Base-by-base conservation (phyloP, 2,113 vertebrate genomes). In the Gavialis gangeticus region DNA sequence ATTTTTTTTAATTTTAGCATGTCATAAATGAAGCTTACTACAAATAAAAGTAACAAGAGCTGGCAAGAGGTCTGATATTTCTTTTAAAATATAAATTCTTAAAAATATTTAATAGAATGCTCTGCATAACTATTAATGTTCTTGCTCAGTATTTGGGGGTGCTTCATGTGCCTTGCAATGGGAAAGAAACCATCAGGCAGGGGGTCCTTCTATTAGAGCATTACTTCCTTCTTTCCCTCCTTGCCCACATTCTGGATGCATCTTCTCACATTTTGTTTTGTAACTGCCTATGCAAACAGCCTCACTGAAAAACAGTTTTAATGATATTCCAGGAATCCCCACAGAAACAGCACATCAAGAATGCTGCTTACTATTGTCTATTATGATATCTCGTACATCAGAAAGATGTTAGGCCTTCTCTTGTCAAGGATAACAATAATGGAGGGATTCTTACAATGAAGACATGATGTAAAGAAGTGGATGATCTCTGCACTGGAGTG, bases 1-100 rank as follows among this genome's bases (percentile, higher is more conserved):
- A 5, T 56, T 80, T 80, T 87, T 94, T 92, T 28, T 56, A 93
- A 93, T 96, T 95, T 88, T 93, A 90, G 64, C 91, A 64, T 87
- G 66, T 96, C 90, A 82, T 86, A 88, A 67, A 89, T 91, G 78
- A 95, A 88, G 92, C 92, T 93, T 90, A 64, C 82, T 87, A 60
- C 78, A 94, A 94, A 94, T 78, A 88, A 85, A 94, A 95, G 89
- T 80, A 91, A 64, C 37, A 84, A 80, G 86, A 34, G 3, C 76
- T 87, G 82, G 90, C 81, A 88, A 80, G 28, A 9, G 6, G 30
- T 81, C 78, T 92, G 78, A 94, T 59, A 87, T 90, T 89, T 94
- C 57, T 62, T 94, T 93, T 81, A 95, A 79, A 93, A 90, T 85
- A 89, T 79, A 93, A 78, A 79, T 46, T 9, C 46, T 9, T 71